Evolutionary conservation across 2,888 invertebrate genomes (phyloP).

Genomic region (Drepana falcataria): DNA sequence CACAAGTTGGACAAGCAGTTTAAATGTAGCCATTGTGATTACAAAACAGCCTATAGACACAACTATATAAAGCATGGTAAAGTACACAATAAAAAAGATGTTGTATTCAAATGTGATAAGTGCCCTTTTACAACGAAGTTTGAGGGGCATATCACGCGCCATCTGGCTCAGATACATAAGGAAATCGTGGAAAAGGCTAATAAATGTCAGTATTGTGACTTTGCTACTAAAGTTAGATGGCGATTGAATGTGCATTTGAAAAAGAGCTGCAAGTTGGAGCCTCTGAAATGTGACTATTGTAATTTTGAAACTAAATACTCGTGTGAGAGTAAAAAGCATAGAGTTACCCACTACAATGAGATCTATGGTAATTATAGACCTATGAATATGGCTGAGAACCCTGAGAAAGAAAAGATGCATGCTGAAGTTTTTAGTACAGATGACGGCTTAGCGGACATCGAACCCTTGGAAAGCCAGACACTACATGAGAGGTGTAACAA

Average conservation of each 20-base stretch:
- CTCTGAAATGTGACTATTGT: conserved; percentile 41
- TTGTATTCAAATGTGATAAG: conserved; percentile 24
- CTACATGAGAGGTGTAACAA: conserved; percentile 26
- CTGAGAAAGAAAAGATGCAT: background rate
- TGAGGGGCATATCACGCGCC: conserved; percentile 25
- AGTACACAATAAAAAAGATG: conserved; percentile 2
- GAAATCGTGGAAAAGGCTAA: conserved; percentile 6
- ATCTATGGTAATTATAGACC: conserved; percentile 7
- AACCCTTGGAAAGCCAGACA: conserved; percentile 1
- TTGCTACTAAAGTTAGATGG: conserved; percentile 7
- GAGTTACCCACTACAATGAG: conserved; percentile 20
- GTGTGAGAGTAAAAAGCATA: conserved; percentile 52
- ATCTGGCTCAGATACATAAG: conserved; percentile 25
- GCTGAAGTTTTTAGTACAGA: background rate
- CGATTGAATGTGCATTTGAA: conserved; percentile 44
- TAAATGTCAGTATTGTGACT: conserved; percentile 6
- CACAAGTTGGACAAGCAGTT: conserved; percentile 29
- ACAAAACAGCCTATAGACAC: conserved; percentile 3
- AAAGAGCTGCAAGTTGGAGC: conserved; percentile 31
- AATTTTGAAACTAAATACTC: conserved; percentile 42
- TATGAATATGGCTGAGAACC: background rate
- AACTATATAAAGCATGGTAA: conserved; percentile 4
- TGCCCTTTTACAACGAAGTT: conserved; percentile 27
- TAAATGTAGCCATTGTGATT: conserved; percentile 3
- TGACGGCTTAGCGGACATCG: background rate